phyloP scores from a whole-genome alignment of 53 echinoderm and acorn worm species.

The Henricia sp. region DNA sequence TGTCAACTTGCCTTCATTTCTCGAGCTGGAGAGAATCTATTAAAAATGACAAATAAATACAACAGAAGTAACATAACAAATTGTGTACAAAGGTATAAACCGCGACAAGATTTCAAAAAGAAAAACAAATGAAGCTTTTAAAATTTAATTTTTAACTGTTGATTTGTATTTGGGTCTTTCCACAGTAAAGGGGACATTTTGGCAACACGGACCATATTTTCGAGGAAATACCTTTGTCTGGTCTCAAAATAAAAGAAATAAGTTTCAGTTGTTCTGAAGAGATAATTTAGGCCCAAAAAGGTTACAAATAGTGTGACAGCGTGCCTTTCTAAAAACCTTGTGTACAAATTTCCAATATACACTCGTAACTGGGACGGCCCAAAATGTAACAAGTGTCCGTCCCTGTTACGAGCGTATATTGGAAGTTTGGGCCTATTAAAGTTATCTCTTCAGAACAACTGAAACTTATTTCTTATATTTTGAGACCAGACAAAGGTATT shows the following conservation, averaged over 20 bases:
- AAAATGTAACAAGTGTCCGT: no score
- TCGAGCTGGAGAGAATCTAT: slow-evolving; percentile 43
- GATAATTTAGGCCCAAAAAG: no score
- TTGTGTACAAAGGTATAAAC: slow-evolving; percentile 21
- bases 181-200: not conserved
- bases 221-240: not conserved
- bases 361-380: no score
- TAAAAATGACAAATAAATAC: slow-evolving; percentile 60
- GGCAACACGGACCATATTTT: not conserved
- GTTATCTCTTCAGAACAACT: no score
- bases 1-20: slow-evolving; percentile 62
- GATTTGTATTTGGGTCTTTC: not conserved
- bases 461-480: no score
- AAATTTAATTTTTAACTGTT: not conserved
- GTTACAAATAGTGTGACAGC: no score
- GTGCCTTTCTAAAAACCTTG: no score
- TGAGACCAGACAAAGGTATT: no score
- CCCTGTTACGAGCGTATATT: no score
- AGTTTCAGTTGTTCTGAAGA: not conserved
- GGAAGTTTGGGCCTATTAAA: no score
- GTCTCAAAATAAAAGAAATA: not conserved
- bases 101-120: slow-evolving; percentile 8
- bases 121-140: not conserved
- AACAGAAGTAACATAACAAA: slow-evolving; percentile 53
- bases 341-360: no score